Evolutionary conservation across 2,797 vertebrate genomes (phyloP).

Genomic region (Natrix natrix): DNA sequence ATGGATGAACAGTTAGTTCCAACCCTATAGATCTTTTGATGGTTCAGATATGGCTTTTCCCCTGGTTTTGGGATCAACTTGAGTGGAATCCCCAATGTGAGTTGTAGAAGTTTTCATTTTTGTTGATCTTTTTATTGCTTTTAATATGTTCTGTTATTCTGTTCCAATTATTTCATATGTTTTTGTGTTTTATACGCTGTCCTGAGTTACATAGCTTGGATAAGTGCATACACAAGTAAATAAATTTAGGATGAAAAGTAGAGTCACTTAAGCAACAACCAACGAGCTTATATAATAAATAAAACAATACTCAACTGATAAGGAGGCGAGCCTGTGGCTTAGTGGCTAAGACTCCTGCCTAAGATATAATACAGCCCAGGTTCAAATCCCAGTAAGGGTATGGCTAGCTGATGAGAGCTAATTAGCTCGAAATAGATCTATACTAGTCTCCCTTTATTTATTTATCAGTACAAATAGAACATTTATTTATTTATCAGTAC

Average conservation of each 20-base stretch:
- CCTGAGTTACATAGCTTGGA: not conserved
- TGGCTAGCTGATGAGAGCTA: no score
- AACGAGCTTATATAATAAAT: not conserved
- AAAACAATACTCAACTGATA: not conserved
- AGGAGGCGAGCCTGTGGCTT: no score
- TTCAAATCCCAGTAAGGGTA: no score
- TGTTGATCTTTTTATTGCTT: not conserved
- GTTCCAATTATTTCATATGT: not conserved
- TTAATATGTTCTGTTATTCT: not conserved
- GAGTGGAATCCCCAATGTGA: not conserved
- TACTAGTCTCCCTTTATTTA: no score
- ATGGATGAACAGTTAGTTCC: not conserved
- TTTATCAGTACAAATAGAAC: no score
- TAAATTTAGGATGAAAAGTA: not conserved
- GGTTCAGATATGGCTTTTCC: not conserved
- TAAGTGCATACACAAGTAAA: not conserved
- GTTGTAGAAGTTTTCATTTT: not conserved
- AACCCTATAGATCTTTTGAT: not conserved
- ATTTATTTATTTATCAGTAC: no score
- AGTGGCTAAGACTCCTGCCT: no score
- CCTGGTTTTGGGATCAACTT: not conserved
- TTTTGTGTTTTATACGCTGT: not conserved
- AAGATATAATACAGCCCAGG: no score
- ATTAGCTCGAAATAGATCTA: no score
- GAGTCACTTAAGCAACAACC: not conserved